Evolutionary conservation across 2,888 invertebrate species (phyloP).

Genomic region (Alitta virens): DNA sequence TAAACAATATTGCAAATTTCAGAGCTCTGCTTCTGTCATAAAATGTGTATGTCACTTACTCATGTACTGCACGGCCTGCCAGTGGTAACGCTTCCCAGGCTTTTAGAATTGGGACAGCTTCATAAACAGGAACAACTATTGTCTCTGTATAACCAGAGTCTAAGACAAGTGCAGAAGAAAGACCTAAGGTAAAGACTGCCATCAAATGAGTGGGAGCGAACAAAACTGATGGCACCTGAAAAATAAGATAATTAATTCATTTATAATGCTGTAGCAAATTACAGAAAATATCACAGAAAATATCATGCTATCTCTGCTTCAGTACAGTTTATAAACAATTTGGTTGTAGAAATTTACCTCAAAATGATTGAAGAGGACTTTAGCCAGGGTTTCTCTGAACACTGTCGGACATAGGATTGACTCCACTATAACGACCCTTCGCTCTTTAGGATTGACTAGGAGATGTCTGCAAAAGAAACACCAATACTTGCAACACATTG

Average conservation of each 20-base stretch:
- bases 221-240: slow-evolving; percentile 71
- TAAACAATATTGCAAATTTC: no score
- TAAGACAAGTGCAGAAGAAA: slow-evolving; percentile 77
- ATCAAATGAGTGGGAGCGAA: slow-evolving; percentile 85
- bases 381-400: slow-evolving; percentile 83
- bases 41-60: slow-evolving; percentile 34
- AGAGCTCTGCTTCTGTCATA: no score
- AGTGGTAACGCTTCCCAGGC: slow-evolving; percentile 79
- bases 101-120: slow-evolving; percentile 80
- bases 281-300: not conserved
- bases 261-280: not conserved
- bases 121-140: slow-evolving; percentile 77
- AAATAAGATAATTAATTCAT: slow-evolving; percentile 16
- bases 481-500: not conserved
- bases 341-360: slow-evolving; percentile 66
- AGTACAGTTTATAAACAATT: not conserved
- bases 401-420: slow-evolving; percentile 79
- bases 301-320: not conserved
- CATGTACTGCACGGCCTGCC: slow-evolving; percentile 67
- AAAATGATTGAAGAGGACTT: slow-evolving; percentile 87
- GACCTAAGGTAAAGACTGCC: slow-evolving; percentile 77
- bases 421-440: slow-evolving; percentile 88
- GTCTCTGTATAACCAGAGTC: slow-evolving; percentile 87
- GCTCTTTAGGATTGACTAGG: slow-evolving; percentile 87
- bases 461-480: slow-evolving; percentile 67